Conservation (phyloP, 1,140 invertebrate species). For the Drosophila sturtevanti region DNA sequence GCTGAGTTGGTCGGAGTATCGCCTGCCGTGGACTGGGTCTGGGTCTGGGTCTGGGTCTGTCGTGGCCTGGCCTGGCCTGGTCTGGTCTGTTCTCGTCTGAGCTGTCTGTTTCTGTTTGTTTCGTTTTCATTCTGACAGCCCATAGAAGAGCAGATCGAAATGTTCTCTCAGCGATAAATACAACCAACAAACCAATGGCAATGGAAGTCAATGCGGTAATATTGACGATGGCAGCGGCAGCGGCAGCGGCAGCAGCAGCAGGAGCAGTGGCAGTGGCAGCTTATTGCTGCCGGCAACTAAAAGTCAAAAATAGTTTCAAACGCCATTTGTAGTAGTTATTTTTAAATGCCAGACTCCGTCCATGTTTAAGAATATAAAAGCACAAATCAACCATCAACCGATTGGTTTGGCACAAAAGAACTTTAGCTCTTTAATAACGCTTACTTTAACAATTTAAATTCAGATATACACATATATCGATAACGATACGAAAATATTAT, state of each 20-base stretch:
- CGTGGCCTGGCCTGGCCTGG: neutral
- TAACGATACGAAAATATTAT: too few relatives aligned
- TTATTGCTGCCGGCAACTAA: slow-evolving; percentile 53
- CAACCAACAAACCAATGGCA: slow-evolving; percentile 18
- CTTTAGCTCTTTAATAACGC: neutral
- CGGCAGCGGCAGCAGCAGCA: slow-evolving; percentile 32
- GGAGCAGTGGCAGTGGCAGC: slow-evolving; percentile 20
- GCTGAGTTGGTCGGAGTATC: neutral
- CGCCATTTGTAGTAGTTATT: slow-evolving; percentile 71
- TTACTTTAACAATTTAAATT: neutral
- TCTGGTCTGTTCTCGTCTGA: slow-evolving; percentile 19
- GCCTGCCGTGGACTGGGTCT: slow-evolving; percentile 5
- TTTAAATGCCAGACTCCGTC: slow-evolving; percentile 39
- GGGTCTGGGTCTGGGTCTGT: neutral
- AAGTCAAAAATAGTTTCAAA: slow-evolving; percentile 79
- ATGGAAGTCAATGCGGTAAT: slow-evolving; percentile 47
- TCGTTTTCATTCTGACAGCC: slow-evolving; percentile 77
- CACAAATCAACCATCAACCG: neutral
- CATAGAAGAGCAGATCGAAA: slow-evolving; percentile 46
- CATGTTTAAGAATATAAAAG: neutral
- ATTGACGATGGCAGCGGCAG: slow-evolving; percentile 25
- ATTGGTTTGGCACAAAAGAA: neutral
- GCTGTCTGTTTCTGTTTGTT: slow-evolving; percentile 77
- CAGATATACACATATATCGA: too few relatives aligned
- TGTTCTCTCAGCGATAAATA: slow-evolving; percentile 43